Evolutionary conservation across 2,797 vertebrate species (phyloP).

Genomic region (Argentina silus): DNA sequence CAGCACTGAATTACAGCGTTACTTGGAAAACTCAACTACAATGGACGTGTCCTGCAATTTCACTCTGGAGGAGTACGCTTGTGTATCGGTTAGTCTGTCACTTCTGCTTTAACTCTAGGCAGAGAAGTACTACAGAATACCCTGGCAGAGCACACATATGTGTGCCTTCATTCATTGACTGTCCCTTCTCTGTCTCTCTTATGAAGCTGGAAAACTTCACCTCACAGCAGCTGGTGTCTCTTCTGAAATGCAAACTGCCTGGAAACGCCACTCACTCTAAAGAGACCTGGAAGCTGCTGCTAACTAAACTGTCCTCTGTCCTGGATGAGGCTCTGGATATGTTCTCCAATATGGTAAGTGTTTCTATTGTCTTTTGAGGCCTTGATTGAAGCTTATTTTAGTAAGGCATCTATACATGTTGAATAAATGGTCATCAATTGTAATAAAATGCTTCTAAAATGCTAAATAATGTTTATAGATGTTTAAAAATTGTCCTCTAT

Average conservation of each 20-base stretch:
- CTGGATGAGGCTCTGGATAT: slow-evolving; percentile 29
- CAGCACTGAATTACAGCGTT: slow-evolving; percentile 24
- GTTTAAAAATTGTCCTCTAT: neutral
- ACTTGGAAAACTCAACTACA: neutral
- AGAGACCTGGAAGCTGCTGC: slow-evolving; percentile 39
- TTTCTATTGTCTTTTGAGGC: too few relatives aligned
- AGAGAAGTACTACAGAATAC: too few relatives aligned
- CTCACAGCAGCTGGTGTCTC: slow-evolving; percentile 14
- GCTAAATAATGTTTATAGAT: too few relatives aligned
- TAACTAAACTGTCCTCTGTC: slow-evolving; percentile 22
- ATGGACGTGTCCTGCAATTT: slow-evolving; percentile 17
- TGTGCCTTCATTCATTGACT: neutral
- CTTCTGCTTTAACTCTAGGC: too few relatives aligned
- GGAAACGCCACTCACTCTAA: slow-evolving; percentile 6
- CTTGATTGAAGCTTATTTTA: too few relatives aligned
- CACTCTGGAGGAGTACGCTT: slow-evolving; percentile 19
- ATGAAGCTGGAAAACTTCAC: slow-evolving; percentile 10
- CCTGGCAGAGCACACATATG: too few relatives aligned
- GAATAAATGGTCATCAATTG: too few relatives aligned
- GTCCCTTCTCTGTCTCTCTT: neutral
- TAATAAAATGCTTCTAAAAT: too few relatives aligned
- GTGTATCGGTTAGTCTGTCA: slow-evolving; percentile 29
- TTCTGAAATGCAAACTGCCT: slow-evolving; percentile 23
- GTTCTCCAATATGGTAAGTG: slow-evolving; percentile 30
- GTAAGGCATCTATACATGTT: too few relatives aligned